Conservation (phyloP, 1,140 invertebrate species). For the Pachypsylla venusta region DNA sequence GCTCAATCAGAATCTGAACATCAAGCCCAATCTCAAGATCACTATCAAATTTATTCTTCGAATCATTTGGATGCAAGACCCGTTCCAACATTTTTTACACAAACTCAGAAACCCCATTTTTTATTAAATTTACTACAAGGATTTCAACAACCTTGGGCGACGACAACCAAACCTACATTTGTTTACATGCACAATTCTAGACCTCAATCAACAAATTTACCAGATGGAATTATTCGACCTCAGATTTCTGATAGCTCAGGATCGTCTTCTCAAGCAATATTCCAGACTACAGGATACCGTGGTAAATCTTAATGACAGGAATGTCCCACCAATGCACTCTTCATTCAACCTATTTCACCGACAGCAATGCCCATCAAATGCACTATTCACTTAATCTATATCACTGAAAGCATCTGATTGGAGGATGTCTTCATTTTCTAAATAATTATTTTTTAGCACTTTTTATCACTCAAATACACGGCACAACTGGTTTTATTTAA, state of each 20-base stretch:
- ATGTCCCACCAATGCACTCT: too few relatives aligned
- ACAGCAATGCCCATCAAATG: too few relatives aligned
- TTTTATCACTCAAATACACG: too few relatives aligned
- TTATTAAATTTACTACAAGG: neutral
- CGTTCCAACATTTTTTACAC: neutral
- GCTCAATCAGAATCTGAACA: neutral
- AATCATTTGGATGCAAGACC: neutral
- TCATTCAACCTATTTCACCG: too few relatives aligned
- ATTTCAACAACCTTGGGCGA: constrained; percentile 1
- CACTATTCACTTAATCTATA: too few relatives aligned
- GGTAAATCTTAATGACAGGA: neutral
- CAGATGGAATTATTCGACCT: neutral
- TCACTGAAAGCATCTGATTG: too few relatives aligned
- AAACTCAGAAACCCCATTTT: constrained; percentile 1
- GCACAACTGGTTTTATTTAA: too few relatives aligned
- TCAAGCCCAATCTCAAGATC: neutral
- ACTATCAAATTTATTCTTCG: neutral
- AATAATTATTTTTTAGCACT: too few relatives aligned
- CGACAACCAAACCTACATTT: constrained; percentile 3
- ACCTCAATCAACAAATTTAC: neutral
- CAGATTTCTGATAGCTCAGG: neutral
- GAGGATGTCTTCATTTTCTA: too few relatives aligned
- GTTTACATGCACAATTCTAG: constrained; percentile 7
- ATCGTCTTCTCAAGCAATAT: neutral
- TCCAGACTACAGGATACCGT: neutral